Conservation (phyloP, 92 coral and sea anemone species). For the Epizoanthus scotinus region DNA sequence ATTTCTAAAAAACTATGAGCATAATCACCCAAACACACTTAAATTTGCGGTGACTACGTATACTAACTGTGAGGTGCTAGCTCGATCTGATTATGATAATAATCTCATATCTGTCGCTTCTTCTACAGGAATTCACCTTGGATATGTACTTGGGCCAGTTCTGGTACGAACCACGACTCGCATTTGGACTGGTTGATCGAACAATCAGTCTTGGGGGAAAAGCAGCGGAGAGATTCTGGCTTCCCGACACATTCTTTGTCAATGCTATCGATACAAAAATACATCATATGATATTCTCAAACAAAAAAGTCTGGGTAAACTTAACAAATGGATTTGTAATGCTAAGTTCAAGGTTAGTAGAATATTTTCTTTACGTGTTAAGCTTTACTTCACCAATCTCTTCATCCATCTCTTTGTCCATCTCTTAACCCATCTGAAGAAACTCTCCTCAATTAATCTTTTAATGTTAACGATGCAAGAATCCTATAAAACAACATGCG, state of each 20-base stretch:
- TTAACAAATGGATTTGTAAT: constrained; percentile 85
- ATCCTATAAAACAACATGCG: too few relatives aligned
- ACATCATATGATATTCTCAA: constrained; percentile 83
- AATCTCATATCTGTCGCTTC: background rate
- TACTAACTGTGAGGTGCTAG: too few relatives aligned
- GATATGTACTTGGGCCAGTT: constrained; percentile 96
- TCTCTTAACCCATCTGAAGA: too few relatives aligned
- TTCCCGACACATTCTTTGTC: constrained; percentile 93
- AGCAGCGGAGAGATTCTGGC: constrained; percentile 85
- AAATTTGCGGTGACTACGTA: too few relatives aligned
- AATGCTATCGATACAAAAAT: constrained; percentile 92
- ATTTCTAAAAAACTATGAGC: too few relatives aligned
- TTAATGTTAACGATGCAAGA: too few relatives aligned
- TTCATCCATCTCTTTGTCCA: too few relatives aligned
- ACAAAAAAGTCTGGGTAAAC: constrained; percentile 92
- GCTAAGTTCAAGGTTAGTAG: constrained; percentile 84
- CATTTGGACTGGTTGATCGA: constrained; percentile 77
- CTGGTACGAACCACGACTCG: constrained; percentile 96
- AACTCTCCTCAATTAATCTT: too few relatives aligned
- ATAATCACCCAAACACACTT: too few relatives aligned
- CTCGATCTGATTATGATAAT: too few relatives aligned
- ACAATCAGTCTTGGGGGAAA: constrained; percentile 89
- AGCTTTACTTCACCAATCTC: too few relatives aligned
- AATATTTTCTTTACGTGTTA: background rate
- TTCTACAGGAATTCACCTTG: constrained; percentile 78